Evolutionary conservation across 2,113 vertebrate species (phyloP).

Genomic region (Callopanchax toddi): DNA sequence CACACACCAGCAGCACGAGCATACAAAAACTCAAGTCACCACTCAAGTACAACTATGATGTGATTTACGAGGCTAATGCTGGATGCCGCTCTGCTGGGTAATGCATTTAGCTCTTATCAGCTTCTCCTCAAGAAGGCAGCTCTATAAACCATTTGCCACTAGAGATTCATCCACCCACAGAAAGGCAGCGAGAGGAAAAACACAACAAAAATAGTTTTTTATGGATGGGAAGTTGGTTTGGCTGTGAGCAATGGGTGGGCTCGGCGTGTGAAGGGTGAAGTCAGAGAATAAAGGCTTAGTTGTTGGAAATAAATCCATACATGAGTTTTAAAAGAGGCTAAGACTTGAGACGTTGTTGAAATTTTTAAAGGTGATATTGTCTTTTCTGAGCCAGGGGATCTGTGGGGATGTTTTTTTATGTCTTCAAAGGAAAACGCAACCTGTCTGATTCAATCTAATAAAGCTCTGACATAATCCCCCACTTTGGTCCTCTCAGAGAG

Average conservation of each 20-base stretch:
- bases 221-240: slow-evolving; percentile 32
- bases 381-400: slow-evolving; percentile 19
- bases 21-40: slow-evolving; percentile 46
- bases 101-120: slow-evolving; percentile 79
- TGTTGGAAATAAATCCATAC: not conserved
- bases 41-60: slow-evolving; percentile 32
- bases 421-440: slow-evolving; percentile 42
- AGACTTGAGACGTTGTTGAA: slow-evolving; percentile 25
- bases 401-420: slow-evolving; percentile 13
- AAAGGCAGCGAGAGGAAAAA: slow-evolving; percentile 22
- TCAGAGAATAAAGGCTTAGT: slow-evolving; percentile 18
- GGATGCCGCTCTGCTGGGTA: slow-evolving; percentile 63
- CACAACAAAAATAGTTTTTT: slow-evolving; percentile 41
- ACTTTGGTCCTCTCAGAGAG: slow-evolving; percentile 14
- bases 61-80: slow-evolving; percentile 74
- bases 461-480: slow-evolving; percentile 32
- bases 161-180: slow-evolving; percentile 46
- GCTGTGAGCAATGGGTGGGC: slow-evolving; percentile 23
- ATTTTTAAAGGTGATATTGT: slow-evolving; percentile 1
- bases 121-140: slow-evolving; percentile 51
- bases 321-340: slow-evolving; percentile 16
- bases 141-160: slow-evolving; percentile 38
- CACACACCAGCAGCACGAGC: slow-evolving; percentile 1
- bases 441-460: slow-evolving; percentile 49
- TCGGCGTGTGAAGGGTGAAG: slow-evolving; percentile 1